phyloP scores from a whole-genome alignment of 2,888 invertebrate species.

The Ramazzottius varieornatus region DNA sequence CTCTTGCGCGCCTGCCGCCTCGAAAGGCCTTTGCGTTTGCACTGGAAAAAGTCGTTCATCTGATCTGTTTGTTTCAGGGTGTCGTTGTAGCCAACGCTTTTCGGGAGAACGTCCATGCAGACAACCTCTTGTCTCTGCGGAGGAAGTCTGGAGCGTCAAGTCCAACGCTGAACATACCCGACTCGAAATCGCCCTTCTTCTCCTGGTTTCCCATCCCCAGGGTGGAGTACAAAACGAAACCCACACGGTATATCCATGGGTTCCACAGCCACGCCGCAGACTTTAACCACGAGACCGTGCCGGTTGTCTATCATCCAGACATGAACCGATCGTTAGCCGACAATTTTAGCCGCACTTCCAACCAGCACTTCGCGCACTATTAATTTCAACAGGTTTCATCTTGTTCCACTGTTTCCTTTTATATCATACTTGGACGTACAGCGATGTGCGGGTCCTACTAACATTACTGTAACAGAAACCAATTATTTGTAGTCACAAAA shows the following conservation, averaged over 20 bases:
- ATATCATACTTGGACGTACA: too few species aligned
- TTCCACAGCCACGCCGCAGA: background rate
- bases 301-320: background rate
- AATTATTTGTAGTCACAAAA: too few species aligned
- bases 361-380: background rate
- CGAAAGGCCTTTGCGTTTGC: too few species aligned
- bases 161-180: constrained; percentile 10
- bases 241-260: background rate
- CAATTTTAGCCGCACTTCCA: background rate
- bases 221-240: constrained; percentile 8
- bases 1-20: too few species aligned
- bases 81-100: background rate
- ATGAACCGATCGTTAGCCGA: background rate
- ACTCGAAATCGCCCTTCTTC: constrained; percentile 17
- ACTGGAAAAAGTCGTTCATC: too few species aligned
- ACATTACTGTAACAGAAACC: too few species aligned
- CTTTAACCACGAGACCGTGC: background rate
- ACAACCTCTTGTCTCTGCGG: background rate
- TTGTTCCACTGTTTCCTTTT: too few species aligned
- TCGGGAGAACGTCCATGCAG: background rate
- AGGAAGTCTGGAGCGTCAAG: background rate
- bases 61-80: too few species aligned
- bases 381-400: too few species aligned
- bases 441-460: too few species aligned
- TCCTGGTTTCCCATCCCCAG: constrained; percentile 19